Evolutionary conservation across 2,113 vertebrate genomes (phyloP), one percentile per base, ranked within the genome.

Genomic region (Condylura cristata): DNA sequence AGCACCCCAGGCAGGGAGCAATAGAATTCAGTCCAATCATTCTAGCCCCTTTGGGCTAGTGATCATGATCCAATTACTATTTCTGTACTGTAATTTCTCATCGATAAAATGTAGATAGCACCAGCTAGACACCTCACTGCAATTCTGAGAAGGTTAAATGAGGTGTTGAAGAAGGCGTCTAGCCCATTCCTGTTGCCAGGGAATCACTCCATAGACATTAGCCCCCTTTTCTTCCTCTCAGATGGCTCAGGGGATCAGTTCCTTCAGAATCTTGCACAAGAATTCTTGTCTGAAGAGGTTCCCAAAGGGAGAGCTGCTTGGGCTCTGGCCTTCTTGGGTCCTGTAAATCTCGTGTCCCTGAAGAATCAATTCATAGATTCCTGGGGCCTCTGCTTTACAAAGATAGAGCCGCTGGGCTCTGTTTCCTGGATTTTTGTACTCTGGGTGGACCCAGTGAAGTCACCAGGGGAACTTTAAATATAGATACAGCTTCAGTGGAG

Each of bases 401-500:
- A 24, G 7, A 20, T 18, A 18, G 39, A 28, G 22, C 9, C 74
- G 32, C 37, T 82, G 78, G 75, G 34, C 85, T 48, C 2, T 56
- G 88, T 65, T 76, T 86, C 51, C 61, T 82, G 44, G 34, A 61
- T 89, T 95, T 92, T 41, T 28, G 60, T 94, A 89, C 11, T 79
- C 48, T 91, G 53, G 72, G 26, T 91, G 92, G 68, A 78, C 89
- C 37, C 37, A 39, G 44, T 79, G 37, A 89, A 71, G 61, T 32
- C 51, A 82, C 68, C 63, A 46, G 37, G 63, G 30, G 44, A 51
- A 61, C 20, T 81, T 87, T 78, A 88, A 63, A 48, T 51, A 39
- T 39, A 58, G 70, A 26, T 86, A 56, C 20, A 39, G 34, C 41
- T 58, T 94, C 5, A 74, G 70, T 86, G 58, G 48, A 56, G 9